Conservation (phyloP, 2,888 invertebrate genomes). For the Hipparchia sbordonii region DNA sequence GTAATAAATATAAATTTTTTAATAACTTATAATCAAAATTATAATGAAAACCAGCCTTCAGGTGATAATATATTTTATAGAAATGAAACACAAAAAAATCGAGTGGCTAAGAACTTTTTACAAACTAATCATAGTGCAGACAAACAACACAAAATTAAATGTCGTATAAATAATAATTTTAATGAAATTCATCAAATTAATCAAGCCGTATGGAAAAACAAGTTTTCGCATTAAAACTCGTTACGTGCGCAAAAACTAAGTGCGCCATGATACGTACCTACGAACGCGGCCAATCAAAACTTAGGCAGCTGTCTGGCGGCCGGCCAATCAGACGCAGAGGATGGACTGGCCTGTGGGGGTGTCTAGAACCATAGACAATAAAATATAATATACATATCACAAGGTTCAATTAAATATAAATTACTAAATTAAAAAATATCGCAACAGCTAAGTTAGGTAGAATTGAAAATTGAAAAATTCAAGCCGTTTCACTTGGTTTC, state of each 20-base stretch:
- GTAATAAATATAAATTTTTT: not conserved
- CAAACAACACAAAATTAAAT: slow-evolving; percentile 13
- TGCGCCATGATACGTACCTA: slow-evolving; percentile 21
- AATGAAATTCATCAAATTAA: slow-evolving; percentile 17
- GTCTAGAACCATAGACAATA: slow-evolving; percentile 5
- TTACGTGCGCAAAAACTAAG: slow-evolving; percentile 27
- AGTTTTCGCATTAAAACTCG: slow-evolving; percentile 18
- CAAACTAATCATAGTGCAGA: not conserved
- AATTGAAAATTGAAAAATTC: too few relatives aligned
- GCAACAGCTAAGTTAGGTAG: too few relatives aligned
- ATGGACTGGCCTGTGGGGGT: slow-evolving; percentile 18
- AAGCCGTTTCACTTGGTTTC: not conserved
- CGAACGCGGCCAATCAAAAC: slow-evolving; percentile 22
- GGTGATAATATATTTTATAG: not conserved
- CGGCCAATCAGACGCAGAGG: slow-evolving; percentile 26
- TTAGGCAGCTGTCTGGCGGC: slow-evolving; percentile 30
- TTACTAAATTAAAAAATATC: too few relatives aligned
- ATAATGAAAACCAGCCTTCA: not conserved
- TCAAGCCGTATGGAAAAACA: slow-evolving; percentile 19
- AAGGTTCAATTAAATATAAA: not conserved
- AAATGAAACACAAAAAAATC: not conserved
- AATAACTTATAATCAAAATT: not conserved
- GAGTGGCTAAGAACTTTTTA: not conserved
- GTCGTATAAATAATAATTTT: slow-evolving; percentile 10
- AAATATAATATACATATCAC: slow-evolving; percentile 1